These are phyloP conservation scores for Venturia canescens DNA, from an alignment of 1,140 invertebrate genomes.

Conservation along the genomic window DNA sequence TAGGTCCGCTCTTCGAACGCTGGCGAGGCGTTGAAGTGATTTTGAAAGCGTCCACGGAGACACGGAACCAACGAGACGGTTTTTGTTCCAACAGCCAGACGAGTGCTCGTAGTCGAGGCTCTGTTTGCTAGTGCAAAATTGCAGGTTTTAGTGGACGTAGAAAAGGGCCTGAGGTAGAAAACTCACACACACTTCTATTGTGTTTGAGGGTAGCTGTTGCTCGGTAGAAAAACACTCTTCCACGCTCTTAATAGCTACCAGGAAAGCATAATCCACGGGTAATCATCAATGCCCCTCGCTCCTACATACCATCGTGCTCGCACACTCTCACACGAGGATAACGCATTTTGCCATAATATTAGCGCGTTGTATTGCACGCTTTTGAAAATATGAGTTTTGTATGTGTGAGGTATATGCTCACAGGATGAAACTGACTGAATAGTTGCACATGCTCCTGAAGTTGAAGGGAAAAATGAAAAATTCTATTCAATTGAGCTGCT, in stretches of 20 bases:
- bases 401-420: conserved; percentile 42
- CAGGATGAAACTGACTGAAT: conserved; percentile 25
- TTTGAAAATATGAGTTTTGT: neutral
- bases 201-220: conserved; percentile 57
- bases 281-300: conserved; percentile 51
- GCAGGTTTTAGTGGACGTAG: neutral
- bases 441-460: neutral
- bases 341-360: conserved; percentile 7
- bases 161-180: neutral
- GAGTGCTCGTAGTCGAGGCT: too few species aligned
- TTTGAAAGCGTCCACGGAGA: too few species aligned
- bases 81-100: too few species aligned
- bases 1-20: too few species aligned
- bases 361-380: conserved; percentile 25
- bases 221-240: conserved; percentile 54
- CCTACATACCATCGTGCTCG: conserved; percentile 32
- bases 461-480: neutral
- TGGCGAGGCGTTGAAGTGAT: too few species aligned
- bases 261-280: conserved; percentile 61
- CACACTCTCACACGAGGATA: conserved; percentile 11
- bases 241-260: conserved; percentile 64
- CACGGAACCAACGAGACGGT: too few species aligned
- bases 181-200: conserved; percentile 58
- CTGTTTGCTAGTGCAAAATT: neutral
- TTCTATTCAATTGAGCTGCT: neutral